Base-by-base conservation (phyloP, 2,888 invertebrate genomes). In the Escarpia spicata region DNA sequence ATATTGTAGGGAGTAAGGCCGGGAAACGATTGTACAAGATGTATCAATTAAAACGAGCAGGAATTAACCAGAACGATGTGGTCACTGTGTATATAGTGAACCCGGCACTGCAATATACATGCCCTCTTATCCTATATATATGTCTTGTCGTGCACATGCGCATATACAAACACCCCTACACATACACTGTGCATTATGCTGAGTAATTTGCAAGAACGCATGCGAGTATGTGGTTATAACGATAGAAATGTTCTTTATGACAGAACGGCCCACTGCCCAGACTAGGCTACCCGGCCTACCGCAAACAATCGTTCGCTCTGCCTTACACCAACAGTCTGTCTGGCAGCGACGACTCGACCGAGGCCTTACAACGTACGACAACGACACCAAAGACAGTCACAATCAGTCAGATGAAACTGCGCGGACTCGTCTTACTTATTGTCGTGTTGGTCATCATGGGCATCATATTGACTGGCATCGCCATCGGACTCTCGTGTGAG, bases 391-490 rank as follows among this genome's bases (percentile, higher is more conserved):
- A 26, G 2, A 75, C 26, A 75, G 75, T 75, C n/a, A 75, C 75
- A 26, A 15, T 75, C 75, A 75, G 75, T 75, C 75, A 75, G 75
- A 19, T 75, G 75, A 75, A 75, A 75, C 19, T 75, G 75, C 75
- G 75, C 4, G 75, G 75, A 75, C 75, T 75, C n/a, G n/a, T 75
- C 75, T 75, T 75, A 75, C 75, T 75, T 26, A 75, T 75, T 26
- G 75, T 75, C 75, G 75, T 75, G 75, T 75, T 75, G 26, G 75
- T 75, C 75, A 26, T 75, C 75, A 75, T 75, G 75, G 75, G 75
- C 75, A 75, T 75, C 75, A 75, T 75, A 75, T 26, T 75, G 75
- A 75, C 75, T 75, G 75, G 75, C 75, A 75, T 75, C 75, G 75
- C 75, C 26, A 75, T 75, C 75, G 75, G 75, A n/a, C 75, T 75